phyloP scores from a whole-genome alignment of 2,113 vertebrate species.

The Romanogobio albipinnatus region DNA sequence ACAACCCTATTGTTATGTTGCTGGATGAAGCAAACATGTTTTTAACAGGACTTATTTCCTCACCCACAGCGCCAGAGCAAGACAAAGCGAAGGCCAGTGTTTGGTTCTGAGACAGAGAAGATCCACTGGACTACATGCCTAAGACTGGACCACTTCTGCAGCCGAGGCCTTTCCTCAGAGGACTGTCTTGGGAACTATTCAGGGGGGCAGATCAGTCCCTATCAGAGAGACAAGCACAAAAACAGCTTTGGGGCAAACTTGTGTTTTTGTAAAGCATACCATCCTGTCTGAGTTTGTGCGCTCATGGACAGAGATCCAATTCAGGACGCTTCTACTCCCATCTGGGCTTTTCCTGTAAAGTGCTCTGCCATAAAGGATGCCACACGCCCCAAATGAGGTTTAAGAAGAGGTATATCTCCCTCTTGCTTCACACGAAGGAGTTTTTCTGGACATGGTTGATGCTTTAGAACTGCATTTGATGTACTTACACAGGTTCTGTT shows the following conservation, averaged over 20 bases:
- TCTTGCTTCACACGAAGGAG: slow-evolving; percentile 64
- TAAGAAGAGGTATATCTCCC: slow-evolving; percentile 53
- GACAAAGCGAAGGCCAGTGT: slow-evolving; percentile 88
- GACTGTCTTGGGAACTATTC: slow-evolving; percentile 64
- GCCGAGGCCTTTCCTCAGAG: slow-evolving; percentile 39
- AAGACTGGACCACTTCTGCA: slow-evolving; percentile 32
- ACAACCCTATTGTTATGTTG: not conserved
- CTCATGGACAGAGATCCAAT: slow-evolving; percentile 36
- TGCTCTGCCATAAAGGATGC: slow-evolving; percentile 28
- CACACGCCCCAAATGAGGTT: slow-evolving; percentile 14
- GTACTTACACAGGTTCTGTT: slow-evolving; percentile 86
- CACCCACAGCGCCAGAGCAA: slow-evolving; percentile 84
- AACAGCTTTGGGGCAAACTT: slow-evolving; percentile 42
- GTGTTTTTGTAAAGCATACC: slow-evolving; percentile 50
- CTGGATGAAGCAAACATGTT: not conserved
- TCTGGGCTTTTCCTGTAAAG: slow-evolving; percentile 35
- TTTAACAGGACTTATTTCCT: slow-evolving; percentile 37
- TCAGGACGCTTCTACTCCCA: slow-evolving; percentile 14
- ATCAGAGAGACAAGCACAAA: slow-evolving; percentile 48
- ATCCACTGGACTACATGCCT: slow-evolving; percentile 18
- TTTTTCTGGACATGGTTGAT: slow-evolving; percentile 55
- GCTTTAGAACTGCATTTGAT: slow-evolving; percentile 53
- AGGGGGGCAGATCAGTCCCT: slow-evolving; percentile 61
- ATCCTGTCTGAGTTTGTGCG: slow-evolving; percentile 43
- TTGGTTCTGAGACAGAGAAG: slow-evolving; percentile 84